phyloP scores from a whole-genome alignment of 2,113 vertebrate species.

The Phasianus colchicus region DNA sequence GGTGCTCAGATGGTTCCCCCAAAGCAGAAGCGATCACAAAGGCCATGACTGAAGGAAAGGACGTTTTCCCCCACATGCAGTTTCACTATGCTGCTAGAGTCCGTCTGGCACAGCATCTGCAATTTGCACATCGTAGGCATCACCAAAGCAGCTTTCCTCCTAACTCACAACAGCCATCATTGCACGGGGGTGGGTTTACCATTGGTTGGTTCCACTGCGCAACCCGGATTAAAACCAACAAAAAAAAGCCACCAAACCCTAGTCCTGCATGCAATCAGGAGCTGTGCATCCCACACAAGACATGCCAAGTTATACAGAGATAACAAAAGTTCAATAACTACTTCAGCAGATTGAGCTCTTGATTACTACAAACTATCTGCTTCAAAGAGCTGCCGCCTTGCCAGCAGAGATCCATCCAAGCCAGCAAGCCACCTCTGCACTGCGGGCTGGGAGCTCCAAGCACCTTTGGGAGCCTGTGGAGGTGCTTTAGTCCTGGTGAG shows the following conservation, averaged over 20 bases:
- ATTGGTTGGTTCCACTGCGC: background rate
- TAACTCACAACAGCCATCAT: background rate
- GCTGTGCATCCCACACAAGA: background rate
- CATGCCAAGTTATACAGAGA: background rate
- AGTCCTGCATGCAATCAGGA: background rate
- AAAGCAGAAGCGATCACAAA: background rate
- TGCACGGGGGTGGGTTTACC: background rate
- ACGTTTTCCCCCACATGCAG: background rate
- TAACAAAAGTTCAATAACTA: slow-evolving; percentile 53
- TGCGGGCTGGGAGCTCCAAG: background rate
- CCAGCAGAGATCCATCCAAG: background rate
- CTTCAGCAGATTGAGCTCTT: slow-evolving; percentile 45
- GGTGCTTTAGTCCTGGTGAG: background rate
- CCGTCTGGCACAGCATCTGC: background rate
- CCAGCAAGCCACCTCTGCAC: background rate
- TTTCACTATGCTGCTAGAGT: background rate
- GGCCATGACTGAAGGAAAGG: background rate
- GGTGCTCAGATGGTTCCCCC: background rate
- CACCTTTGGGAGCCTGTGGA: background rate
- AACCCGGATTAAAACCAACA: background rate
- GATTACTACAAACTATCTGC: slow-evolving; percentile 20
- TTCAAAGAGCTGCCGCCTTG: slow-evolving; percentile 40
- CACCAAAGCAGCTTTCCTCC: background rate
- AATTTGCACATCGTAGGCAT: background rate
- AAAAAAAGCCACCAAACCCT: background rate